Base-by-base conservation (phyloP, 2,888 invertebrate genomes). In the Rotaria socialis region DNA sequence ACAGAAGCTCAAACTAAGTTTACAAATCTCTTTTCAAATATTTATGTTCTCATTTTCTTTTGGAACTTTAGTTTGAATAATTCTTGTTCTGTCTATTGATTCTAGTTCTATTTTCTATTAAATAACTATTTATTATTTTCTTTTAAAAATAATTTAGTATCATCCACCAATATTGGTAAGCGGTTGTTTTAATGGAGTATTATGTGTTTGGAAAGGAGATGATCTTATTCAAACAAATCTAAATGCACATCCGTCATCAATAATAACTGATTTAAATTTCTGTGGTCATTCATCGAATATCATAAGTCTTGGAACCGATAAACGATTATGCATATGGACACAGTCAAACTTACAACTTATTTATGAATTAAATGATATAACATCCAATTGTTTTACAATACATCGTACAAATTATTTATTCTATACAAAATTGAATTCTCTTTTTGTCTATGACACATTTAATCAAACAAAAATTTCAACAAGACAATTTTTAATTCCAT, bases 331-430 rank as follows among this genome's bases (percentile, higher is more conserved):
- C 35, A 80, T 80, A 47, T 80, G 80, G 80, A 47, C 43, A 80
- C 19, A 47, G 11, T 24, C 24, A 24, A 80, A 16, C 47, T 35
- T 80, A 41, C 47, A 80, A 24, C 19, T 47, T 24, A n/a, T 80
- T 47, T 47, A 80, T 47, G 80, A 80, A 47, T 80, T 80, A 47
- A 80, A 43, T n/a, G 47, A 47, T n/a, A 14, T 47, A 80, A 80
- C 80, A 47, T 80, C 47, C 10, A 67, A 35, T 19, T 80, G 80
- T 80, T 80, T 80, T 47, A 47, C 80, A 14, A 43, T 80, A 24
- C 24, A 43, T 47, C 80, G 47, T 67, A 67, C 67, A 80, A 80
- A 47, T 80, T 80, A 80, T 80, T 80, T 80, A n/a, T 47, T 80
- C 16, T 47, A 80, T 80, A 80, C 80, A 24, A 47, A 80, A 47